Percentiles rank a stretch among this genome's conserved stretches.
Evolutionary conservation across 2,888 invertebrate species (phyloP).

Genomic region (Polydrusus pterygomalis): DNA sequence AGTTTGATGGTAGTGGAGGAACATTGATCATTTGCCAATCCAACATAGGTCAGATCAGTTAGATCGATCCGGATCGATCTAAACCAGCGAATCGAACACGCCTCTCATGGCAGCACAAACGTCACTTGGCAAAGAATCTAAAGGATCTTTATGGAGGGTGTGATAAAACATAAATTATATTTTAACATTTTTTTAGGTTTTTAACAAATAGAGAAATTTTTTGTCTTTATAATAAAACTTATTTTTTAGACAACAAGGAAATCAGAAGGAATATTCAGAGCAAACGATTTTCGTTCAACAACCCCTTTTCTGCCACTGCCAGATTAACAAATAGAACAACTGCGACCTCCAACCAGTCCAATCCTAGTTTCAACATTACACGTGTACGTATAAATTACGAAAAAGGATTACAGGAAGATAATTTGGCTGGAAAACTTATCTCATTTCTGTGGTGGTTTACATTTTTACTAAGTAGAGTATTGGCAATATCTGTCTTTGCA

Average conservation of each 20-base stretch:
- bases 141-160: too few species aligned
- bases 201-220: too few species aligned
- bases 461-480: conserved; percentile 82
- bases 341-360: conserved; percentile 50
- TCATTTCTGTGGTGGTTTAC: conserved; percentile 86
- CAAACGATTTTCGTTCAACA: conserved; percentile 29
- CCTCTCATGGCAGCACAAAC: too few species aligned
- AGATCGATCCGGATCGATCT: too few species aligned
- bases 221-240: not conserved
- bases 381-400: conserved; percentile 68
- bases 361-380: conserved; percentile 69
- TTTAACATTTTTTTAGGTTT: too few species aligned
- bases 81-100: too few species aligned
- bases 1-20: too few species aligned
- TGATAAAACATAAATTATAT: too few species aligned
- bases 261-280: not conserved
- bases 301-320: not conserved
- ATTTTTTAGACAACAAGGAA: not conserved
- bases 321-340: conserved; percentile 44
- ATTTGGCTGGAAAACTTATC: conserved; percentile 80
- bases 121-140: too few species aligned
- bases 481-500: conserved; percentile 81
- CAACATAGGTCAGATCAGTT: too few species aligned
- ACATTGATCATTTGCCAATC: too few species aligned
- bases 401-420: conserved; percentile 84